A percentile compares a stretch with the other conserved stretches of the same genome.
These are phyloP conservation scores for Lepidurus packardi DNA, from an alignment of 1,140 invertebrate species.

Conservation along the genomic window DNA sequence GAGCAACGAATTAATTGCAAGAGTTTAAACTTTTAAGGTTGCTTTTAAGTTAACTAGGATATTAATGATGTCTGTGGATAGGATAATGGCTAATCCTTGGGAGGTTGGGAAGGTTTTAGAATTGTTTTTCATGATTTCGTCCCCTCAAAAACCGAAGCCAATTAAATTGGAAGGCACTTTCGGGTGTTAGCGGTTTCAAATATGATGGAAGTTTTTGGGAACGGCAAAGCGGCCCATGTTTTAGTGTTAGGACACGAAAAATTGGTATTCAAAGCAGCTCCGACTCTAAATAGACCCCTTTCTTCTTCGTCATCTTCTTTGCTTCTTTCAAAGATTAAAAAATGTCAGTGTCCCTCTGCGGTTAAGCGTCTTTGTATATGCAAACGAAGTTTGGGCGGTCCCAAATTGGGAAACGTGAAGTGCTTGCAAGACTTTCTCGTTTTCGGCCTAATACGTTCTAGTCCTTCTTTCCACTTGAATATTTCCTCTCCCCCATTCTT, in stretches of 20 bases:
- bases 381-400: constrained; percentile 16
- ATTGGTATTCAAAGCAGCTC: background rate
- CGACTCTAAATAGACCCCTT: background rate
- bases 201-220: background rate
- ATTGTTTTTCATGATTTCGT: background rate
- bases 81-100: too few species aligned
- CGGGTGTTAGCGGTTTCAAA: too few species aligned
- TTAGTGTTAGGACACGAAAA: background rate
- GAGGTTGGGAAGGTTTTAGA: background rate
- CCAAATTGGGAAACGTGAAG: constrained; percentile 18
- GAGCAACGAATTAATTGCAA: too few species aligned
- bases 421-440: background rate
- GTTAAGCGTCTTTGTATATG: constrained; percentile 18
- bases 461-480: background rate
- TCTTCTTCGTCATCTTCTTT: background rate
- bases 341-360: constrained; percentile 18
- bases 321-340: constrained; percentile 3
- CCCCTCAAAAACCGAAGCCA: background rate
- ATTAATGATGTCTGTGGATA: too few species aligned
- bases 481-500: background rate
- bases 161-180: background rate
- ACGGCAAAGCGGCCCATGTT: background rate
- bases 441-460: background rate
- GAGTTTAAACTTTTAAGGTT: too few species aligned
- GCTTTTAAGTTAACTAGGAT: too few species aligned